phyloP scores from a whole-genome alignment of 2,888 invertebrate genomes.

The Arrhopalites spinosus region DNA sequence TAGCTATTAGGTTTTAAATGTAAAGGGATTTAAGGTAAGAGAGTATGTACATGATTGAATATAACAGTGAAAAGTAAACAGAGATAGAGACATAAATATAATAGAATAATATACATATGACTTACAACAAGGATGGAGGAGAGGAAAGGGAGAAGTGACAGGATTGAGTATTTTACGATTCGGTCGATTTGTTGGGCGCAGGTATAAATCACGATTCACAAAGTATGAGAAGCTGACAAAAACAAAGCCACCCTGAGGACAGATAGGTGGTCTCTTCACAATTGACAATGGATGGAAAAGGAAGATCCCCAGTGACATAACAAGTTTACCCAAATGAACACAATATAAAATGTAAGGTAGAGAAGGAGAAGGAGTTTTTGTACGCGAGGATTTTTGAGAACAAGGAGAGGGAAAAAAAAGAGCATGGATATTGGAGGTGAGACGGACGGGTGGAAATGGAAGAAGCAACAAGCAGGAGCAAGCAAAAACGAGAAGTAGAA shows the following conservation, averaged over 20 bases:
- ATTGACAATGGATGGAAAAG: slow-evolving; percentile 11
- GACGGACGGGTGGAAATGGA: no score
- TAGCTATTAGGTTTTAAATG: background rate
- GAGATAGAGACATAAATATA: slow-evolving; percentile 8
- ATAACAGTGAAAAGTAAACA: background rate
- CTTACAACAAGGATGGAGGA: background rate
- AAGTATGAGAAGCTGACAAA: slow-evolving; percentile 21
- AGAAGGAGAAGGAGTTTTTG: background rate
- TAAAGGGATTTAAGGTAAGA: background rate
- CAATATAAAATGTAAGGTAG: background rate
- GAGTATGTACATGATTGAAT: background rate
- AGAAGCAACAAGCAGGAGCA: background rate
- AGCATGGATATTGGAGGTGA: no score
- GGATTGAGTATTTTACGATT: slow-evolving; percentile 34
- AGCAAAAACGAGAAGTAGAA: slow-evolving; percentile 7
- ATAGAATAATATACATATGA: background rate
- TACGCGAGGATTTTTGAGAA: background rate
- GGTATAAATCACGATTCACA: slow-evolving; percentile 31
- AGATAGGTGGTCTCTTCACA: slow-evolving; percentile 25
- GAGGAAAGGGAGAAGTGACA: slow-evolving; percentile 19
- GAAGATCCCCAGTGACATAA: slow-evolving; percentile 30
- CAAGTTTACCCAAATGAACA: slow-evolving; percentile 27
- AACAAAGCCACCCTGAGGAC: slow-evolving; percentile 28
- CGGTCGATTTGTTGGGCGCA: slow-evolving; percentile 32
- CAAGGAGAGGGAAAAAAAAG: no score